phyloP scores from a whole-genome alignment of 2,888 invertebrate species.

The Acrocyrtus sp. region DNA sequence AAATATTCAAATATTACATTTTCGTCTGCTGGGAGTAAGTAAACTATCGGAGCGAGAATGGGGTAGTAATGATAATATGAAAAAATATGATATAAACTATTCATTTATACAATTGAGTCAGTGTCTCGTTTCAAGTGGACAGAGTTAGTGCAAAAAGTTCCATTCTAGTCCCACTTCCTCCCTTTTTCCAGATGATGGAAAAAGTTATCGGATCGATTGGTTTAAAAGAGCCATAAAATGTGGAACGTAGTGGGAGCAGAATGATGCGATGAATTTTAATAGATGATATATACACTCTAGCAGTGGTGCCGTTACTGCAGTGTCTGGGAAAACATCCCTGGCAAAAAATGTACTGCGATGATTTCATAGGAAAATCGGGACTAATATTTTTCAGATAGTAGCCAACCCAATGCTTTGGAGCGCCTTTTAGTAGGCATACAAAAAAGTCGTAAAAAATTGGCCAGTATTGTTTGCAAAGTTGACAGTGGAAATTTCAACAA shows the following conservation, averaged over 20 bases:
- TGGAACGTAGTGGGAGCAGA: not conserved
- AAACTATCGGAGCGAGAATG: too few species aligned
- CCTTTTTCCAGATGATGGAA: not conserved
- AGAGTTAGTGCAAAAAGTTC: not conserved
- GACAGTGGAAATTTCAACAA: not conserved
- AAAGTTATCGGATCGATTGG: constrained; percentile 11
- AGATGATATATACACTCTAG: not conserved
- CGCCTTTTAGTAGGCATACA: not conserved
- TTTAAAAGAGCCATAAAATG: constrained; percentile 20
- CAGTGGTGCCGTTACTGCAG: not conserved
- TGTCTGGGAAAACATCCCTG: not conserved
- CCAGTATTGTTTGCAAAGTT: not conserved
- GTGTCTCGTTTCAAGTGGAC: not conserved
- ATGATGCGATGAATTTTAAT: constrained; percentile 21
- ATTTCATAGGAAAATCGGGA: not conserved
- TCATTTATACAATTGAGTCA: too few species aligned
- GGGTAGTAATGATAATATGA: too few species aligned
- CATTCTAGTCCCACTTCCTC: not conserved
- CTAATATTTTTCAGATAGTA: not conserved
- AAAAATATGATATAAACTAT: too few species aligned
- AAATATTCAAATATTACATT: too few species aligned
- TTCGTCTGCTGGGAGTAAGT: too few species aligned
- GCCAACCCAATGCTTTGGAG: too few species aligned
- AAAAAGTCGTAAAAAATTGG: not conserved
- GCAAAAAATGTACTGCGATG: not conserved